Conservation (phyloP, 2,888 invertebrate species). For the Nipponacmea schrenckii region DNA sequence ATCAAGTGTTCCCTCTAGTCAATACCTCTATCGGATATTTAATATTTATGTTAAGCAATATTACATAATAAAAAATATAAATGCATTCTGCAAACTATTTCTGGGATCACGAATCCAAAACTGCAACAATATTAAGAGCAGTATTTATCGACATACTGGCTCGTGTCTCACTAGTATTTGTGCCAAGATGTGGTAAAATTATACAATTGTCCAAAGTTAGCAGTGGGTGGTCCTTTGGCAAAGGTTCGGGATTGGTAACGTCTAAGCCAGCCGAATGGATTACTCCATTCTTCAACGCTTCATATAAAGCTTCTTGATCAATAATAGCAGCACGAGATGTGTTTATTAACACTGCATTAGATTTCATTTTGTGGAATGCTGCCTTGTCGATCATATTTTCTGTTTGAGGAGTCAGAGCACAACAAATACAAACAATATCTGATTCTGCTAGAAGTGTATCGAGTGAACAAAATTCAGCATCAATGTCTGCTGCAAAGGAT, state of each 20-base stretch:
- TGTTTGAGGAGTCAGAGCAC: conserved; percentile 83
- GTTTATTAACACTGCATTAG: conserved; percentile 85
- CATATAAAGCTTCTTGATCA: conserved; percentile 81
- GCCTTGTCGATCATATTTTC: conserved; percentile 79
- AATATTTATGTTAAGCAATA: too few species aligned
- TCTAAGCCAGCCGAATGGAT: conserved; percentile 89
- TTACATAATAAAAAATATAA: too few species aligned
- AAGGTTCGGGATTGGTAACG: conserved; percentile 89
- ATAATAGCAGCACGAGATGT: conserved; percentile 75
- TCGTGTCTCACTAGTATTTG: conserved; percentile 81
- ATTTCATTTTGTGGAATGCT: conserved; percentile 87
- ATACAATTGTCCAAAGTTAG: conserved; percentile 83
- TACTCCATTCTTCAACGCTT: conserved; percentile 77
- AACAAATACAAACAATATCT: conserved; percentile 86
- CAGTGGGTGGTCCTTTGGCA: conserved; percentile 81
- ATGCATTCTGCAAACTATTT: too few species aligned
- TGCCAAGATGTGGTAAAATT: conserved; percentile 87
- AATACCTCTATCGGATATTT: too few species aligned
- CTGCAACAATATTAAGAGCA: conserved; percentile 82
- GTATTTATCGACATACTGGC: conserved; percentile 81
- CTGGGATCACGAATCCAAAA: conserved; percentile 66
- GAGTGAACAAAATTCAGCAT: conserved; percentile 77
- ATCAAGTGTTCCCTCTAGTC: too few species aligned
- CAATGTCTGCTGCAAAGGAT: conserved; percentile 72
- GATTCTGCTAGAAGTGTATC: conserved; percentile 79